Conservation (phyloP, 1,140 invertebrate species). For the Drosophila nebulosa region DNA sequence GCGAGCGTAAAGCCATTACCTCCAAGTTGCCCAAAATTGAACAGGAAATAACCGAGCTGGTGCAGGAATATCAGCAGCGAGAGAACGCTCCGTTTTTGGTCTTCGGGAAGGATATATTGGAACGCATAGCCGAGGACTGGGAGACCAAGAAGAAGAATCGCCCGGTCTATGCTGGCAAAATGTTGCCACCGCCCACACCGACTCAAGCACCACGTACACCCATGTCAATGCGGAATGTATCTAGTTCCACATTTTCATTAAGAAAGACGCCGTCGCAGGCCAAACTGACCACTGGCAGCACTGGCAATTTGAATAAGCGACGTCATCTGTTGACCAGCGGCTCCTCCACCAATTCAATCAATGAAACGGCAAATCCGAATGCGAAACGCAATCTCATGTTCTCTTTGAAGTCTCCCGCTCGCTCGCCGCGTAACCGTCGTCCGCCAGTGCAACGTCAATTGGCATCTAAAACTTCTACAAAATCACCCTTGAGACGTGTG, state of each 20-base stretch:
- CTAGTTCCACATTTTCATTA: conserved; percentile 60
- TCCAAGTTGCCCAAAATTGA: conserved; percentile 87
- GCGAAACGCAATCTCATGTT: conserved; percentile 62
- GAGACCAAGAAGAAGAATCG: conserved; percentile 80
- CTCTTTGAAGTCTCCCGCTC: conserved; percentile 26
- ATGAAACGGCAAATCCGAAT: conserved; percentile 21
- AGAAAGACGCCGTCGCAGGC: conserved; percentile 65
- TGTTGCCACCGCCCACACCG: conserved; percentile 10
- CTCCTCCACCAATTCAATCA: neutral
- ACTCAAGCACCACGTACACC: conserved; percentile 53
- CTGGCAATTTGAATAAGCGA: conserved; percentile 58
- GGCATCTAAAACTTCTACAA: conserved; percentile 13
- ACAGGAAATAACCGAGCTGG: conserved; percentile 83
- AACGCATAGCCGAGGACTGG: conserved; percentile 83
- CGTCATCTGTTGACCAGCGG: neutral
- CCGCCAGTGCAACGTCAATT: conserved; percentile 5
- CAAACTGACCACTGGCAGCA: conserved; percentile 30
- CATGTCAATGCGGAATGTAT: conserved; percentile 51
- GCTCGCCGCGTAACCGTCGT: conserved; percentile 2
- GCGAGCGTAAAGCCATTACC: conserved; percentile 87
- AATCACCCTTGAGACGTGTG: conserved; percentile 55
- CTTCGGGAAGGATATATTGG: conserved; percentile 83
- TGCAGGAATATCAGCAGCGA: conserved; percentile 82
- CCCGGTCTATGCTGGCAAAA: conserved; percentile 51
- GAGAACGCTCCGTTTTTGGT: conserved; percentile 83